These are phyloP conservation scores for Craterocephalus amniculus DNA, from an alignment of 2,797 vertebrate species.

Conservation along the genomic window DNA sequence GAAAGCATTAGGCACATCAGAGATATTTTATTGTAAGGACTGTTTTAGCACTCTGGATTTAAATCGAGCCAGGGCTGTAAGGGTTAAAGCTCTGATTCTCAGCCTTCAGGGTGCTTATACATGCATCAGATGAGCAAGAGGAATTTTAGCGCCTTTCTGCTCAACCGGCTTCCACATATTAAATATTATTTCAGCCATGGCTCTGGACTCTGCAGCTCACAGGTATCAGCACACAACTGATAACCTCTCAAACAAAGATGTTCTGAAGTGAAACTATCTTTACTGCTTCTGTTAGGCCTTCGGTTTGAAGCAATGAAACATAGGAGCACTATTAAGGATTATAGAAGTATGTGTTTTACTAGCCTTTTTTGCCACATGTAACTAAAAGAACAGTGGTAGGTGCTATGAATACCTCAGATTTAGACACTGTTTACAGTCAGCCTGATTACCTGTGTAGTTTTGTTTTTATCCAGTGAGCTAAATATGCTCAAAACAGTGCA, in stretches of 20 bases:
- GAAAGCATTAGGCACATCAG: background rate
- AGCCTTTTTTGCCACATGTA: background rate
- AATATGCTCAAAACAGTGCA: conserved; percentile 4
- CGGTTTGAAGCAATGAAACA: background rate
- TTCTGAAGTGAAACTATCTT: conserved; percentile 3
- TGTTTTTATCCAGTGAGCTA: background rate
- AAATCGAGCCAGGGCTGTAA: background rate
- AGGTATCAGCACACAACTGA: conserved; percentile 10
- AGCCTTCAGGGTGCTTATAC: conserved; percentile 8
- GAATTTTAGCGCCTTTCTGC: background rate
- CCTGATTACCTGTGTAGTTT: background rate
- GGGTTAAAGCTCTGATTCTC: background rate
- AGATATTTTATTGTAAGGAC: conserved; percentile 10
- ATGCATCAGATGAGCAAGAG: background rate
- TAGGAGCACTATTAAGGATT: background rate
- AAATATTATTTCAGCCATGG: background rate
- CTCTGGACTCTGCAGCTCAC: background rate
- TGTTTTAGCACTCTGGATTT: background rate
- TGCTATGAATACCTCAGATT: background rate
- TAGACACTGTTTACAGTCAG: background rate
- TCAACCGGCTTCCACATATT: background rate
- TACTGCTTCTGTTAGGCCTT: background rate
- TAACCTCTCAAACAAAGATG: conserved; percentile 1
- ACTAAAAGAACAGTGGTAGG: background rate
- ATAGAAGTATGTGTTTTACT: background rate